Evolutionary conservation across 2,888 invertebrate species (phyloP).

Genomic region (Amphipyra berbera): DNA sequence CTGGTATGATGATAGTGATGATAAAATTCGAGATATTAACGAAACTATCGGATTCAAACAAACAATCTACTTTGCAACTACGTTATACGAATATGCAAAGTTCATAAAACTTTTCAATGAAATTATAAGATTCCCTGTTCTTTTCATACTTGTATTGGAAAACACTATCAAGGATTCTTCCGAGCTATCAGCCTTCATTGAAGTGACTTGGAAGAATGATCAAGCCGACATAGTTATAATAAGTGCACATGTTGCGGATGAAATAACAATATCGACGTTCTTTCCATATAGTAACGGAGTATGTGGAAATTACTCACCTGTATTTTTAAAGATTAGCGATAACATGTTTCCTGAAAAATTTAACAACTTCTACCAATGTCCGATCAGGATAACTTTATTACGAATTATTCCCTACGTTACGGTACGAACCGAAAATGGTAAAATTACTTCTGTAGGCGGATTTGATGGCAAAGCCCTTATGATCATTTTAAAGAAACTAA

Average conservation of each 20-base stretch:
- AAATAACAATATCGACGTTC: slow-evolving; percentile 66
- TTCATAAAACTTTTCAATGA: slow-evolving; percentile 61
- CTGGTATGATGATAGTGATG: slow-evolving; percentile 44
- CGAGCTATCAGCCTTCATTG: slow-evolving; percentile 56
- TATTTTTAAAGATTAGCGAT: slow-evolving; percentile 52
- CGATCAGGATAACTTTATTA: slow-evolving; percentile 62
- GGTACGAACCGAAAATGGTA: slow-evolving; percentile 56
- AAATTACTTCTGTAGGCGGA: slow-evolving; percentile 61
- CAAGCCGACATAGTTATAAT: slow-evolving; percentile 71
- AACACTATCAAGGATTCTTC: slow-evolving; percentile 33
- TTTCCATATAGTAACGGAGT: slow-evolving; percentile 67
- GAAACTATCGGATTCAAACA: slow-evolving; percentile 61
- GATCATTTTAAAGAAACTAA: slow-evolving; percentile 63
- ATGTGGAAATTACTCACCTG: slow-evolving; percentile 68
- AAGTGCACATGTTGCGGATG: slow-evolving; percentile 46
- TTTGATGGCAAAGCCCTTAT: slow-evolving; percentile 66
- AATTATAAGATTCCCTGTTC: slow-evolving; percentile 60
- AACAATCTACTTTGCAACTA: slow-evolving; percentile 67
- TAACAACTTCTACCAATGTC: slow-evolving; percentile 72
- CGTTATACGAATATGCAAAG: slow-evolving; percentile 62
- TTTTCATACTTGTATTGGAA: slow-evolving; percentile 66
- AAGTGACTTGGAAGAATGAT: slow-evolving; percentile 70
- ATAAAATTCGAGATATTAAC: slow-evolving; percentile 41
- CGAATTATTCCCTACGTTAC: slow-evolving; percentile 62
- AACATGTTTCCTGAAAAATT: slow-evolving; percentile 71